Percentiles rank a stretch among this genome's conserved stretches.
phyloP scores from a whole-genome alignment of 1,140 invertebrate species.

The Chlorops oryzae region DNA sequence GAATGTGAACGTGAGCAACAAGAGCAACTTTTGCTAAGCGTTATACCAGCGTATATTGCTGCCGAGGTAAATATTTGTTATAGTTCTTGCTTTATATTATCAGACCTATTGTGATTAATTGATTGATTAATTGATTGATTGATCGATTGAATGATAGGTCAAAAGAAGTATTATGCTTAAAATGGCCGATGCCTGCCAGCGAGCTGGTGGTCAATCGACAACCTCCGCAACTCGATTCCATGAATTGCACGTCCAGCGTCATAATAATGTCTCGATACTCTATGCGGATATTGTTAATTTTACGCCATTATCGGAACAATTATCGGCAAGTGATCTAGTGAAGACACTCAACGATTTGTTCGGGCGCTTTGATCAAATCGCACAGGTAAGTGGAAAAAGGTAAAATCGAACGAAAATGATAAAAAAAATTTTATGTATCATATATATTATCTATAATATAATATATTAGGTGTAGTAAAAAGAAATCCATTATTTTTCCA shows the following conservation, averaged over 20 bases:
- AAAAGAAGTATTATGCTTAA: slow-evolving; percentile 89
- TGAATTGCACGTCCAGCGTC: slow-evolving; percentile 95
- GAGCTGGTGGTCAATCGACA: slow-evolving; percentile 58
- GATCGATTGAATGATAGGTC: too few species aligned
- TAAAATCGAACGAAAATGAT: not conserved
- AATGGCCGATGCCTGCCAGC: slow-evolving; percentile 82
- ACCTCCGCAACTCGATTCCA: slow-evolving; percentile 86
- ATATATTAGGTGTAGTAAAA: too few species aligned
- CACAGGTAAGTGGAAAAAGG: slow-evolving; percentile 62
- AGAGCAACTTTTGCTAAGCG: slow-evolving; percentile 83
- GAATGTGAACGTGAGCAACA: slow-evolving; percentile 89
- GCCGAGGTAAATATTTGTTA: slow-evolving; percentile 62
- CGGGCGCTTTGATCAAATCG: slow-evolving; percentile 93
- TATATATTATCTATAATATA: too few species aligned
- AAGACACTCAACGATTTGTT: slow-evolving; percentile 94
- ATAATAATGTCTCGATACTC: slow-evolving; percentile 95
- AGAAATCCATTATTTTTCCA: too few species aligned
- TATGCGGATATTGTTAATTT: slow-evolving; percentile 99
- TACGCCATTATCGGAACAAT: slow-evolving; percentile 85
- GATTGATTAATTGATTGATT: too few species aligned
- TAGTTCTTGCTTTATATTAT: too few species aligned
- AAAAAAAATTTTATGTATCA: too few species aligned
- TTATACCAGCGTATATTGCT: slow-evolving; percentile 89
- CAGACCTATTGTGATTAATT: too few species aligned
- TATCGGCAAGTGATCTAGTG: slow-evolving; percentile 90